Base-by-base conservation (phyloP, 2,113 vertebrate species). In the Nothobranchius furzeri region DNA sequence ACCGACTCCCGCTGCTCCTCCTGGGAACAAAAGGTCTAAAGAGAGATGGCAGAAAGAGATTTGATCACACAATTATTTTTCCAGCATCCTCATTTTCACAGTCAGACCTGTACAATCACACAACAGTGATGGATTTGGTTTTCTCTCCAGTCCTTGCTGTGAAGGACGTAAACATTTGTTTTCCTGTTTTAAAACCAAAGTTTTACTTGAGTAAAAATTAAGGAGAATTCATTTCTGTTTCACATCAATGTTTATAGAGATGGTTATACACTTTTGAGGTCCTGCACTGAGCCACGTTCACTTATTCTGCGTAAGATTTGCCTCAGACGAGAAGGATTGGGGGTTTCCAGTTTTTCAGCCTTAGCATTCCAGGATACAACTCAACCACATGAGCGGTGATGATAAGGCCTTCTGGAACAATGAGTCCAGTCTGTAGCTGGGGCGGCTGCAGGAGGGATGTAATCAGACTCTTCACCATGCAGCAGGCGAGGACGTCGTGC, bases 341-440 rank as follows among this genome's bases (percentile, higher is more conserved):
- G 81, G 79, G 79, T 79, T 85, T 87, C 86, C 88, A 80, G 47
- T 75, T 59, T 66, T 80, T 82, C 63, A 73, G 74, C 47, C 9
- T 79, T 52, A 56, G 75, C 86, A 87, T 89, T 88, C 86, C 88
- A 78, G 82, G 76, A 83, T 85, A 64, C 75, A 85, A 76, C 20
- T 85, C 25, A 82, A 65, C 78, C 76, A 75, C 70, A 82, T 67
- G 75, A 85, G 77, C 58, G 43, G 57, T 42, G 65, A 56, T 12
- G 84, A 88, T 85, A 87, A 88, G 81, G 46, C 3, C 63, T 25
- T 57, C 51, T 70, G 60, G 68, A 84, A 88, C 86, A 87, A 85
- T 78, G 72, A 15, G 36, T 77, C 37, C 37, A 40, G 37, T 40
- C 60, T 12, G 17, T 47, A 47, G 60, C 66, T 63, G 64, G 50